These are phyloP conservation scores for Margarornis squamiger DNA, from an alignment of 2,797 vertebrate species.

Conservation along the genomic window DNA sequence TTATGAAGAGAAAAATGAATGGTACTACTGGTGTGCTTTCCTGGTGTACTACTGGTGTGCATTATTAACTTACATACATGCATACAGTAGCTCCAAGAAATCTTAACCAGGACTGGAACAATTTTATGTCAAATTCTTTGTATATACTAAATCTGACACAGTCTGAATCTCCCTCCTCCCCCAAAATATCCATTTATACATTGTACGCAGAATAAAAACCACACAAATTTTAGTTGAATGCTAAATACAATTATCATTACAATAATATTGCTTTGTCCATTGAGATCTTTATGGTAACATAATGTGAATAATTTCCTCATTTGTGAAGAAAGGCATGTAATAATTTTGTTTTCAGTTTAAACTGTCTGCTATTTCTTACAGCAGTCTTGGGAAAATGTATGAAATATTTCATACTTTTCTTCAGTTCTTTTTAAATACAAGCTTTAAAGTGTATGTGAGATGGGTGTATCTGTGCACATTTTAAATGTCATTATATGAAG, in stretches of 20 bases:
- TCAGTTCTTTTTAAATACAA: slow-evolving; percentile 14
- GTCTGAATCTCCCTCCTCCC: not conserved
- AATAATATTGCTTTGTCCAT: not conserved
- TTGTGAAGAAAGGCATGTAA: not conserved
- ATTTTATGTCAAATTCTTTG: not conserved
- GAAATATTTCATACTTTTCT: not conserved
- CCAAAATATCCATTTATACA: not conserved
- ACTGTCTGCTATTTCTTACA: not conserved
- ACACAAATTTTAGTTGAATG: not conserved
- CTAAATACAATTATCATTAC: not conserved
- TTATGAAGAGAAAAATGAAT: not conserved
- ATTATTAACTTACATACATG: not conserved
- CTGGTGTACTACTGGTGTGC: too few relatives aligned
- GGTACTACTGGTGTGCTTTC: not conserved
- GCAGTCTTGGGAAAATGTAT: not conserved
- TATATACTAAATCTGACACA: not conserved
- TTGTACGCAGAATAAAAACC: not conserved
- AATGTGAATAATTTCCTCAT: not conserved
- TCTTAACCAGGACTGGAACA: not conserved
- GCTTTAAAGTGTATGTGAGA: not conserved
- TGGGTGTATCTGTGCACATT: not conserved
- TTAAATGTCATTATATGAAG: not conserved
- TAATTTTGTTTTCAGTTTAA: slow-evolving; percentile 8
- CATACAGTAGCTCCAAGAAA: not conserved
- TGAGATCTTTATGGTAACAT: not conserved